phyloP scores from a whole-genome alignment of 2,113 vertebrate species.

The human (Homo sapiens) region GRCh38 chr3:58293501-58294000 shows the following conservation, averaged over 20 bases:
- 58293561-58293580: neutral
- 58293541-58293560: neutral
- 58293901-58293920: slow-evolving; percentile 61
- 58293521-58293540: fast-evolving
- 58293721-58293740: slow-evolving; percentile 85
- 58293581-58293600: slow-evolving; percentile 91
- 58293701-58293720: slow-evolving; percentile 92
- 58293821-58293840: slow-evolving; percentile 82
- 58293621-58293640: slow-evolving; percentile 84
- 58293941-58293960: slow-evolving; percentile 75
- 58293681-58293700: slow-evolving; percentile 93
- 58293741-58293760: slow-evolving; percentile 89
- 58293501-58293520: neutral
- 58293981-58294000: slow-evolving; percentile 66
- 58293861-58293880: slow-evolving; percentile 82
- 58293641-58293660: slow-evolving; percentile 92
- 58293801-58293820: slow-evolving; percentile 62
- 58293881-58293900: slow-evolving; percentile 77
- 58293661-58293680: slow-evolving; percentile 94
- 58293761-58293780: slow-evolving; percentile 68
- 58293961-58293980: slow-evolving; percentile 68
- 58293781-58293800: neutral
- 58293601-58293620: slow-evolving; percentile 90
- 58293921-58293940: slow-evolving; percentile 62
- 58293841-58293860: slow-evolving; percentile 80